Conservation (phyloP, 2,113 vertebrate genomes). For the Antechinus stuartii region DNA sequence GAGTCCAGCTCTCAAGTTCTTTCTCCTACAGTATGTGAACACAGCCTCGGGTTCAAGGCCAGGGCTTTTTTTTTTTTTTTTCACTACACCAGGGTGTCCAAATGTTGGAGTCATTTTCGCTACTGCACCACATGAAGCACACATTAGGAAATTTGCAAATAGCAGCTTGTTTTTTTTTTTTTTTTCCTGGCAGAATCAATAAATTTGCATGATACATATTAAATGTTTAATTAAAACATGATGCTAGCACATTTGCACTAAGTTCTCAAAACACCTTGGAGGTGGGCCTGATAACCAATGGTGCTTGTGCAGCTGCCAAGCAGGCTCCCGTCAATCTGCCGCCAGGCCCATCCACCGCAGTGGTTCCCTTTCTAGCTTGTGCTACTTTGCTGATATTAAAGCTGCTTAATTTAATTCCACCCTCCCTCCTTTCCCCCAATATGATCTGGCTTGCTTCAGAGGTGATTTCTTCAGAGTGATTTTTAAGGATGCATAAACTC, state of each 20-base stretch:
- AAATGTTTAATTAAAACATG: slow-evolving; percentile 85
- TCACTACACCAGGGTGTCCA: slow-evolving; percentile 46
- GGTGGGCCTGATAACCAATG: slow-evolving; percentile 78
- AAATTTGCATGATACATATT: slow-evolving; percentile 82
- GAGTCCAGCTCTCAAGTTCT: not conserved
- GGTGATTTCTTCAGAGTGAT: slow-evolving; percentile 42
- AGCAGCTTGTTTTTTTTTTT: slow-evolving; percentile 59
- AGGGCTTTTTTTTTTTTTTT: not conserved
- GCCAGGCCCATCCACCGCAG: slow-evolving; percentile 72
- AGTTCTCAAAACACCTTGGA: slow-evolving; percentile 78
- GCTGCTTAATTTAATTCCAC: slow-evolving; percentile 74
- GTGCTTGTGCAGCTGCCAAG: slow-evolving; percentile 67
- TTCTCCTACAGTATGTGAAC: not conserved
- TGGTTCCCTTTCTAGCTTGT: slow-evolving; percentile 68
- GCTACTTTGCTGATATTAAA: slow-evolving; percentile 76
- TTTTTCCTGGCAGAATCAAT: slow-evolving; percentile 71
- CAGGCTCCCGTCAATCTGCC: slow-evolving; percentile 74
- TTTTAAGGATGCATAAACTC: slow-evolving; percentile 72
- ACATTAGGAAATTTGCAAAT: slow-evolving; percentile 69
- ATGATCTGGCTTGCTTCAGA: slow-evolving; percentile 29
- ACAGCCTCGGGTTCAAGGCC: not conserved
- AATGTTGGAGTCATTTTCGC: slow-evolving; percentile 62
- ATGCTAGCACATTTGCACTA: slow-evolving; percentile 79
- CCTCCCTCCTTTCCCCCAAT: slow-evolving; percentile 75
- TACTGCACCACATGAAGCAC: slow-evolving; percentile 26